Evolutionary conservation across 2,113 vertebrate species (phyloP).

Genomic region (Sus scrofa): DNA sequence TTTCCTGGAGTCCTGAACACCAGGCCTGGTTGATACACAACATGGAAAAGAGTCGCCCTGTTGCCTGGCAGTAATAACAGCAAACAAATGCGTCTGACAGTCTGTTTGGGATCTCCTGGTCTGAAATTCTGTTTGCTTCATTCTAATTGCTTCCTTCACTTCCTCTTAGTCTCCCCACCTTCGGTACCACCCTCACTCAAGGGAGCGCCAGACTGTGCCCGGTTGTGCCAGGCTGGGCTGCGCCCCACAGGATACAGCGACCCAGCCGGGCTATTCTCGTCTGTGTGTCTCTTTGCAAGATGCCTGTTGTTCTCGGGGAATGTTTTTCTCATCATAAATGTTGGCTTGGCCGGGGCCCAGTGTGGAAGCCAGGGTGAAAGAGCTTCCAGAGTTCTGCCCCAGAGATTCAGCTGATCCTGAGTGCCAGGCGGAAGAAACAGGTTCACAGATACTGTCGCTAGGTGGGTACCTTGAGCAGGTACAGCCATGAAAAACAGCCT

Average conservation of each 20-base stretch:
- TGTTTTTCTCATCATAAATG: conserved; percentile 76
- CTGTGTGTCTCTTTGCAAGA: conserved; percentile 73
- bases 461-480: not conserved
- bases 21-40: conserved; percentile 69
- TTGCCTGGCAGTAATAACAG: conserved; percentile 80
- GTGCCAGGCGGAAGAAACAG: not conserved
- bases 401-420: not conserved
- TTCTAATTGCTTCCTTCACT: conserved; percentile 75
- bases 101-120: conserved; percentile 71
- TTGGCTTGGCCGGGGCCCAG: conserved; percentile 66
- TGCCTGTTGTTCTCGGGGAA: conserved; percentile 66
- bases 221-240: conserved; percentile 45
- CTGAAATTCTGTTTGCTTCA: conserved; percentile 62
- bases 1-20: conserved; percentile 60
- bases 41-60: conserved; percentile 71
- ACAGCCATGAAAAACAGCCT: not conserved
- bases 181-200: conserved; percentile 73
- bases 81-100: conserved; percentile 76
- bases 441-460: not conserved
- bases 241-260: conserved; percentile 60
- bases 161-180: conserved; percentile 68
- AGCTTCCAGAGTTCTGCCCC: conserved; percentile 51
- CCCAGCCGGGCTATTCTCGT: conserved; percentile 61
- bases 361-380: conserved; percentile 1
- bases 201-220: conserved; percentile 51